These are phyloP conservation scores for Agonopterix heracliana DNA, from an alignment of 2,888 invertebrate species.

Conservation along the genomic window DNA sequence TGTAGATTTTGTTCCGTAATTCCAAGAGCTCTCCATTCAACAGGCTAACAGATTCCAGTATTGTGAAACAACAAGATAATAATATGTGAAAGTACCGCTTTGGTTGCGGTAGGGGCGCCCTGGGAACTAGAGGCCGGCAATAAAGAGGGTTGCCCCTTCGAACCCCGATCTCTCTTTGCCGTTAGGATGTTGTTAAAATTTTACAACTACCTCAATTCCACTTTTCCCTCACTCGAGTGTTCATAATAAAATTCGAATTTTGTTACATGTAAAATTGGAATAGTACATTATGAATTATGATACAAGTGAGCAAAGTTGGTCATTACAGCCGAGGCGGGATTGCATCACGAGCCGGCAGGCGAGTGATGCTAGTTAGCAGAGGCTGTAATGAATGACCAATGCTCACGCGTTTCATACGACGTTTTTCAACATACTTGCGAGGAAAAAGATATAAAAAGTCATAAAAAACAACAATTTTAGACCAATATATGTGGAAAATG, in stretches of 20 bases:
- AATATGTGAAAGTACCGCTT: slow-evolving; percentile 39
- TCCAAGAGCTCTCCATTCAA: slow-evolving; percentile 13
- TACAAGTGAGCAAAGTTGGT: no score
- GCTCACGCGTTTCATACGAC: no score
- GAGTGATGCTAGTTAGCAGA: no score
- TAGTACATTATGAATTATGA: no score
- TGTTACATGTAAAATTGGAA: slow-evolving; percentile 8
- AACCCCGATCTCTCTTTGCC: slow-evolving; percentile 25
- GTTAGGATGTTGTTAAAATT: slow-evolving; percentile 43
- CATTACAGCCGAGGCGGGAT: no score
- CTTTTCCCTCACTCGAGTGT: slow-evolving; percentile 18
- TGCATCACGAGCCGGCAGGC: no score
- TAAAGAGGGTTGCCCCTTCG: slow-evolving; percentile 26
- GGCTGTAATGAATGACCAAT: no score
- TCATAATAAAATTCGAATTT: slow-evolving; percentile 16
- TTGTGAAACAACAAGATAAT: slow-evolving; percentile 40
- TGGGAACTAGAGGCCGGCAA: slow-evolving; percentile 17
- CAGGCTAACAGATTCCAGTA: slow-evolving; percentile 26
- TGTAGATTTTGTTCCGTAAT: no score
- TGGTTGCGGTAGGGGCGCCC: slow-evolving; percentile 19
- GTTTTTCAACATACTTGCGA: no score
- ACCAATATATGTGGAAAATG: no score
- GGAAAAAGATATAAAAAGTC: no score
- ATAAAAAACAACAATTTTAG: no score
- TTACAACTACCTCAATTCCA: slow-evolving; percentile 40